Conservation (phyloP, 1,140 invertebrate genomes). For the Melanaphis sacchari region DNA sequence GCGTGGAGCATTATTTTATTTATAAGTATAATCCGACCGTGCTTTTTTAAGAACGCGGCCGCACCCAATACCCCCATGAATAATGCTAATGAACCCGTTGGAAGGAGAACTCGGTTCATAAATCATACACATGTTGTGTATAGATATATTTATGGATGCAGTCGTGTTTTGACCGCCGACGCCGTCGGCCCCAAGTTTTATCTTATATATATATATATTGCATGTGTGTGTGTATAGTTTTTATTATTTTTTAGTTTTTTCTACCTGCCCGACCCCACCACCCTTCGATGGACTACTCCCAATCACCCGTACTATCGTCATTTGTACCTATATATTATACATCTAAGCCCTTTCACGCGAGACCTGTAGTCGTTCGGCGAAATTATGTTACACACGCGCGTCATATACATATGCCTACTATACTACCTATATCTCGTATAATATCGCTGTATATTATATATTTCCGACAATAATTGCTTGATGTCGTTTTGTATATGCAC, state of each 20-base stretch:
- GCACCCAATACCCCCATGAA: conserved; percentile 56
- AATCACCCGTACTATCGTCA: not conserved
- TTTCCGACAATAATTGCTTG: not conserved
- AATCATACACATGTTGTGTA: conserved; percentile 35
- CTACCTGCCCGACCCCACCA: not conserved
- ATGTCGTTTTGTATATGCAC: not conserved
- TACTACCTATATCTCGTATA: not conserved
- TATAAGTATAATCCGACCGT: conserved; percentile 40
- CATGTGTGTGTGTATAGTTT: not conserved
- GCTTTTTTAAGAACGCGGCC: conserved; percentile 50
- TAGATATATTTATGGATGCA: not conserved
- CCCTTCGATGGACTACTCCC: not conserved
- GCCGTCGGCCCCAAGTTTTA: not conserved
- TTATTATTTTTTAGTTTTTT: conserved; percentile 1
- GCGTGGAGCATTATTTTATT: not conserved
- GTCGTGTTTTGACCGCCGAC: conserved; percentile 4
- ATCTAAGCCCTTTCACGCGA: conserved; percentile 31
- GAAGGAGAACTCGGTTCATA: conserved; percentile 48
- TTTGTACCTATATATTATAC: not conserved
- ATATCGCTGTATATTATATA: not conserved
- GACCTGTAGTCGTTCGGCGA: not conserved
- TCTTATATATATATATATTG: not conserved
- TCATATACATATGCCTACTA: not conserved
- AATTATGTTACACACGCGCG: not conserved
- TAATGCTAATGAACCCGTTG: conserved; percentile 54